Base-by-base conservation (phyloP, 2,888 invertebrate genomes). In the Andrena bicolor region DNA sequence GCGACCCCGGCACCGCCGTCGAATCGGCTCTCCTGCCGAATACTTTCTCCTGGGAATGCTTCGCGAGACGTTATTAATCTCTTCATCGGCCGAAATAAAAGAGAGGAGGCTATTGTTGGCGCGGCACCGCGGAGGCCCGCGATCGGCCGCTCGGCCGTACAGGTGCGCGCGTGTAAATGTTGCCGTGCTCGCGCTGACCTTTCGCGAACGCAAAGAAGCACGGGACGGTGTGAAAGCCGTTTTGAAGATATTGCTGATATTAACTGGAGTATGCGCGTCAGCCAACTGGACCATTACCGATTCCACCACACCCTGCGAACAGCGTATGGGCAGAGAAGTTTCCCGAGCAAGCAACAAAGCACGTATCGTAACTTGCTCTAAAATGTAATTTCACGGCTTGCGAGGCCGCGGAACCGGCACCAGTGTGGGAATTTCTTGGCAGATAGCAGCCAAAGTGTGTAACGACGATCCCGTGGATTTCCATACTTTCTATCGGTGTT, bases 21-120 rank as follows among this genome's bases (percentile, higher is more conserved):
- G 28, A 58, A 83, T 81, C 76, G 81, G 63, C 71, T 71, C 76
- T 68, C 77, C 74, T 30, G 60, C 26, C 56, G 72, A 73, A 70
- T 80, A 87, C 86, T 87, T 87, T 87, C 86, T 83, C 86, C 75
- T 51, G 79, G 53, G 83, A 81, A 79, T 77, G 80, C 72, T 26
- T 60, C 66, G 76, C 70, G 85, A 68, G 83, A 83, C 85, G 65
- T 87, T 87, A 87, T 87, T 87, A 87, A 87, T 87, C 86, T 86
- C 83, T 85, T 85, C 80, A 87, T 87, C 86, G 85, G 58, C 13
- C 74, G 76, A 76, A 80, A 74, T 83, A 80, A 80, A 83, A 78
- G 72, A 66, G 77, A 64, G 66, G 48, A 35, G 82, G 65, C 82
- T 58, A 83, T 83, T 83, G 83, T 83, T 82, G 69, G 58, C 73